Conservation (phyloP, 2,113 vertebrate species). For the Illadopsis cleaveri region DNA sequence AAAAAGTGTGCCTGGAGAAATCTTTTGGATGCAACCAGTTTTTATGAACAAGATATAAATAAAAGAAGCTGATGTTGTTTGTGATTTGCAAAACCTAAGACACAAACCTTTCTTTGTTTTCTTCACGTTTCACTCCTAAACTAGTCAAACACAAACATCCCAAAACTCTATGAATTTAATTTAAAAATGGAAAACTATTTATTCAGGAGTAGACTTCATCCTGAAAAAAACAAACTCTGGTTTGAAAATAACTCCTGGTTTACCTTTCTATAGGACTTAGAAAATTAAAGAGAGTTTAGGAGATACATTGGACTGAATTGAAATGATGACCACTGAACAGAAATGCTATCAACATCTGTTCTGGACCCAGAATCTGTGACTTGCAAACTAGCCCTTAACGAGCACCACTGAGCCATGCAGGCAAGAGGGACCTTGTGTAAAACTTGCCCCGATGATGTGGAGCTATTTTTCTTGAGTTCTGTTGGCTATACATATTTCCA, state of each 20-base stretch:
- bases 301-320: neutral
- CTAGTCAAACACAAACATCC: neutral
- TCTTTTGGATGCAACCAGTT: neutral
- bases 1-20: neutral
- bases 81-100: neutral
- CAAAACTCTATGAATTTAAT: neutral
- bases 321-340: neutral
- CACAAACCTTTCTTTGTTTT: neutral
- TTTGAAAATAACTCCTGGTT: neutral
- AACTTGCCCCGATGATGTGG: fast-evolving
- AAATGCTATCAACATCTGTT: neutral
- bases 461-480: neutral
- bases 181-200: neutral
- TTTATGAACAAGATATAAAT: neutral
- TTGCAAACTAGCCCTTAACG: neutral
- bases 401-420: neutral
- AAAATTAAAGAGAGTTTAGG: neutral
- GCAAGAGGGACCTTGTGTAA: neutral
- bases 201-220: neutral
- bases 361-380: neutral
- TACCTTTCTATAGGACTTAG: neutral
- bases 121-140: neutral
- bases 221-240: neutral
- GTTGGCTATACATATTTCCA: neutral
- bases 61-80: neutral